Percentiles rank a stretch among this genome's conserved stretches.
phyloP scores from a whole-genome alignment of 2,113 vertebrate species.

The Pionites leucogaster region DNA sequence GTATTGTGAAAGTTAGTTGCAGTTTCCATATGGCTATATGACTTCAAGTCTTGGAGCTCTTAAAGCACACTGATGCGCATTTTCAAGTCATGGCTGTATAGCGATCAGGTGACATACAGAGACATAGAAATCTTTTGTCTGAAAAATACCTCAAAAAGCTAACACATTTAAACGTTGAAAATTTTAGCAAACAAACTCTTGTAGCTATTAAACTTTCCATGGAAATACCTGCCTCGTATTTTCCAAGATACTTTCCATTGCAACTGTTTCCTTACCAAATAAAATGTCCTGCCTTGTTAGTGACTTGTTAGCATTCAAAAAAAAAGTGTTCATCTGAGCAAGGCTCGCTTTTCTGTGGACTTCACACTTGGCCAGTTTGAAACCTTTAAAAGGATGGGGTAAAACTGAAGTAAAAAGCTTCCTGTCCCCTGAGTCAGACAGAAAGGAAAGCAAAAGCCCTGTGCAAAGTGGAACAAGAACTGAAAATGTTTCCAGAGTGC shows the following conservation, averaged over 20 bases:
- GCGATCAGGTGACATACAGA: neutral
- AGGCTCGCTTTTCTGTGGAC: neutral
- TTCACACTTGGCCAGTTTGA: neutral
- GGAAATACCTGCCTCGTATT: constrained; percentile 1
- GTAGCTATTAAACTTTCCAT: neutral
- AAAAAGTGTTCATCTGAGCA: neutral
- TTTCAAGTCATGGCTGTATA: neutral
- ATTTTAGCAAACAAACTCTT: neutral
- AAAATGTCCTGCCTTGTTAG: neutral
- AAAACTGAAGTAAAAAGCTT: neutral
- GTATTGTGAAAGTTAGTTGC: neutral
- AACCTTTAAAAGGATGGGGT: neutral
- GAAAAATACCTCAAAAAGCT: neutral
- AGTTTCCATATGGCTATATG: neutral
- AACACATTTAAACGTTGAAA: neutral
- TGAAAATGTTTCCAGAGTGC: neutral
- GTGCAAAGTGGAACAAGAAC: neutral
- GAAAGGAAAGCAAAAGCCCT: neutral
- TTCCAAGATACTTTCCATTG: neutral
- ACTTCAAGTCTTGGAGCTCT: neutral
- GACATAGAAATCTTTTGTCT: neutral
- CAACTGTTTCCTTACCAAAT: neutral
- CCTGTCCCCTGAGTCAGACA: neutral
- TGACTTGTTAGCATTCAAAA: neutral
- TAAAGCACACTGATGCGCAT: neutral